Percentiles rank a stretch among this genome's conserved stretches.
phyloP scores from a whole-genome alignment of 2,797 vertebrate genomes.

The Spinus pinus region DNA sequence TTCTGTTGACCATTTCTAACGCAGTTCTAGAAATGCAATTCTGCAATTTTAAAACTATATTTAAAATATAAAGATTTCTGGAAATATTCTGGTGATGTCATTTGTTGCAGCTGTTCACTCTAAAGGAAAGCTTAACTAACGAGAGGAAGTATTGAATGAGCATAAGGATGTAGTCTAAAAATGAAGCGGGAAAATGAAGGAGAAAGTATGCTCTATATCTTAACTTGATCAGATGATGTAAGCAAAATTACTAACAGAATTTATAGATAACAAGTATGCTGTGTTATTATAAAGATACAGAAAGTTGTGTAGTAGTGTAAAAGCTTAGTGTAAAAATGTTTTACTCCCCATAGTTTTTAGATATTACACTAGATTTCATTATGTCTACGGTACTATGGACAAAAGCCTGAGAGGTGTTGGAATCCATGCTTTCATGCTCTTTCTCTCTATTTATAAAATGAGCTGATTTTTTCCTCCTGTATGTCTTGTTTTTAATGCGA shows the following conservation, averaged over 20 bases:
- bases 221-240: neutral
- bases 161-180: too few species aligned
- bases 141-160: too few species aligned
- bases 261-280: neutral
- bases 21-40: neutral
- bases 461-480: neutral
- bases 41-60: neutral
- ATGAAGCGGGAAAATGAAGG: neutral
- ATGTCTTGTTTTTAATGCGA: neutral
- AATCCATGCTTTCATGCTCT: neutral
- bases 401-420: neutral
- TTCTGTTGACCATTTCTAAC: neutral
- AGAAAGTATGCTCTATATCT: neutral
- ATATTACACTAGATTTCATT: neutral
- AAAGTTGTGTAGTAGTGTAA: neutral
- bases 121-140: too few species aligned
- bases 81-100: neutral
- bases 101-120: neutral
- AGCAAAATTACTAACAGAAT: neutral
- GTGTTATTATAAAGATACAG: neutral
- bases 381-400: neutral
- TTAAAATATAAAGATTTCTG: neutral
- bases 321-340: neutral
- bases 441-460: neutral
- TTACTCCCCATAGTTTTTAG: neutral